Evolutionary conservation across 2,113 vertebrate species (phyloP), one percentile per base, ranked within the genome.

Genomic region (Xenopus laevis): DNA sequence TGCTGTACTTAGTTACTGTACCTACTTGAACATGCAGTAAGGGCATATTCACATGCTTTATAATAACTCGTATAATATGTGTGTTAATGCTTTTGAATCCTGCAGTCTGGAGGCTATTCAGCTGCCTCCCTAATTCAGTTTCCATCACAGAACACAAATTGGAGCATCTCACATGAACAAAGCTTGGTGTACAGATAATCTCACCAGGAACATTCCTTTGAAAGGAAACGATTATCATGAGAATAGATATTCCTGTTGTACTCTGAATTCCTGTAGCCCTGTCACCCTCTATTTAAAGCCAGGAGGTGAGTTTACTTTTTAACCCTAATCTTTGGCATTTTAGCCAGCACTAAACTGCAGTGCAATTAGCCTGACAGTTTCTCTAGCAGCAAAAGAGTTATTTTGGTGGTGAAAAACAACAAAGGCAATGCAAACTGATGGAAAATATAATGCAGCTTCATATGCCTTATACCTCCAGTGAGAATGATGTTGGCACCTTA

Each of bases 211-310:
- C 44, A 60, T 47, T 75, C 65, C 61, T 50, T 61, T 60, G 65
- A 74, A 68, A 74, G 59, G 33, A 68, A 68, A 68, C 15, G 45
- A 75, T 75, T 75, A 68, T 45, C 73, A 75, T 75, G 45, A 75
- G 65, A 75, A 75, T 75, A 68, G 72, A 65, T 27, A 62, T 61
- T 74, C 65, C 57, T 61, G 64, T 18, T 47, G 57, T 62, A 70
- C 27, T 63, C 45, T 64, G 30, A 69, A 76, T 69, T 63, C 46
- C 27, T 57, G 13, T 23, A 70, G 74, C 30, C 44, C 45, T 60
- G 45, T 76, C 58, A 76, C 47, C 66, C 65, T 68, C 65, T 50
- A 57, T 64, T 76, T 45, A 70, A 76, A 64, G 60, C 66, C n/a
- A 58, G 65, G 69, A 64, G 57, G 74, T 53, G 62, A n/a, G 23